A percentile compares a stretch with the other conserved stretches of the same genome.
Evolutionary conservation across 2,888 invertebrate genomes (phyloP).

Genomic region (Stegana nigrithorax): DNA sequence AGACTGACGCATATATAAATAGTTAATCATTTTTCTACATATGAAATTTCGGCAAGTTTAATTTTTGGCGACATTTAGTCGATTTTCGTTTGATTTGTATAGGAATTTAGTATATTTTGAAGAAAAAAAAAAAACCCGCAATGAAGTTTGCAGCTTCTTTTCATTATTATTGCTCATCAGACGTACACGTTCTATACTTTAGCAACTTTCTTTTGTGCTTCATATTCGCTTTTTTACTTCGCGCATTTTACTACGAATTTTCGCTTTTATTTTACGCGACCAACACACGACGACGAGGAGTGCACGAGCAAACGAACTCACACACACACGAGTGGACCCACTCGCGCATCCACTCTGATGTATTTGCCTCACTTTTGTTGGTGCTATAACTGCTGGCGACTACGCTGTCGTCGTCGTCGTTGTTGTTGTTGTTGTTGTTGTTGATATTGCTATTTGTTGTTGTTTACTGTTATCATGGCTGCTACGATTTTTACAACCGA

Average conservation of each 20-base stretch:
- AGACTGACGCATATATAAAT: too few species aligned
- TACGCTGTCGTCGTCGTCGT: constrained; percentile 8
- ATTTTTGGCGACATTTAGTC: too few species aligned
- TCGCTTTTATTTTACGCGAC: constrained; percentile 41
- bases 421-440: constrained; percentile 7
- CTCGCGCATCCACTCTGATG: too few species aligned
- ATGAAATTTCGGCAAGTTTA: too few species aligned
- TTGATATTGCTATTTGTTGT: not conserved
- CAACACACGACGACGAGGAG: not conserved
- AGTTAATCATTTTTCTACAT: too few species aligned
- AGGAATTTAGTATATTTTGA: too few species aligned
- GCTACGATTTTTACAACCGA: not conserved
- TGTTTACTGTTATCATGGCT: not conserved
- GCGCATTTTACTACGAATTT: constrained; percentile 21
- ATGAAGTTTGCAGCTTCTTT: not conserved
- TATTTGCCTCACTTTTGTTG: too few species aligned
- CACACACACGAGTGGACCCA: too few species aligned
- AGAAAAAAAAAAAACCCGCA: too few species aligned
- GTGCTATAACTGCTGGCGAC: too few species aligned
- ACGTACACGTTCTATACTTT: not conserved
- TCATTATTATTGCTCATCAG: not conserved
- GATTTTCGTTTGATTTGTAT: too few species aligned
- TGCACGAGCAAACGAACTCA: too few species aligned
- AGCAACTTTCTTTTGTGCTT: not conserved
- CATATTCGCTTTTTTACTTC: not conserved